Conservation (phyloP, 2,113 vertebrate genomes). For the Bungarus multicinctus region DNA sequence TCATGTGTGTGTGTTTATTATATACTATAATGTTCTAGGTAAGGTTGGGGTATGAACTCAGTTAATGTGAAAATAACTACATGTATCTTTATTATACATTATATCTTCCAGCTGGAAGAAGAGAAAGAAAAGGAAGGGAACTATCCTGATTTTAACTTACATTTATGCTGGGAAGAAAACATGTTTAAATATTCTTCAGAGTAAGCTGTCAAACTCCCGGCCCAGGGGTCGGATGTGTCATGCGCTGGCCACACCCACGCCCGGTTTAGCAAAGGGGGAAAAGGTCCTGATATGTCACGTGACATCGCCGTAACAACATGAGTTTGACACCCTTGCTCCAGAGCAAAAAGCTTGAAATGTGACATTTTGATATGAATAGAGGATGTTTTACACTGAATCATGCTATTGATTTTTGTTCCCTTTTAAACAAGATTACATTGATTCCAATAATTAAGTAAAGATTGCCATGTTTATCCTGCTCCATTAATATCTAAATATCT, state of each 20-base stretch:
- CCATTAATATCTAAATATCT: neutral
- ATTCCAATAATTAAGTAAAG: neutral
- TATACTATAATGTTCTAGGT: neutral
- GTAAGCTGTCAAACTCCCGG: too few species aligned
- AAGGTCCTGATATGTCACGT: too few species aligned
- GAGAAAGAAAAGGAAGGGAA: neutral
- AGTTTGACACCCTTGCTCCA: neutral
- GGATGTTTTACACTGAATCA: neutral
- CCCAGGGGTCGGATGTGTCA: too few species aligned
- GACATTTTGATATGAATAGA: neutral
- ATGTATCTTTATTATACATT: neutral
- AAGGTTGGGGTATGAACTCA: neutral
- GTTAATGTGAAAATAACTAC: neutral
- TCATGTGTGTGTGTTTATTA: neutral
- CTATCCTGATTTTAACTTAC: neutral
- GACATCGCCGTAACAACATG: too few species aligned
- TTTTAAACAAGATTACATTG: neutral
- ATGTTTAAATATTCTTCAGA: neutral
- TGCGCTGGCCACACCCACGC: too few species aligned
- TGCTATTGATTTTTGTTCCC: neutral
- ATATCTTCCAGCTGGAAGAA: neutral
- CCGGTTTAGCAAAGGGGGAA: too few species aligned
- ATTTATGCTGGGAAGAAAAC: neutral
- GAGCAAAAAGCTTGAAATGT: slow-evolving; percentile 15
- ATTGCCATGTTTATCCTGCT: rapidly evolving